These are phyloP conservation scores for Furnarius figulus DNA, from an alignment of 2,113 vertebrate genomes.

Conservation along the genomic window DNA sequence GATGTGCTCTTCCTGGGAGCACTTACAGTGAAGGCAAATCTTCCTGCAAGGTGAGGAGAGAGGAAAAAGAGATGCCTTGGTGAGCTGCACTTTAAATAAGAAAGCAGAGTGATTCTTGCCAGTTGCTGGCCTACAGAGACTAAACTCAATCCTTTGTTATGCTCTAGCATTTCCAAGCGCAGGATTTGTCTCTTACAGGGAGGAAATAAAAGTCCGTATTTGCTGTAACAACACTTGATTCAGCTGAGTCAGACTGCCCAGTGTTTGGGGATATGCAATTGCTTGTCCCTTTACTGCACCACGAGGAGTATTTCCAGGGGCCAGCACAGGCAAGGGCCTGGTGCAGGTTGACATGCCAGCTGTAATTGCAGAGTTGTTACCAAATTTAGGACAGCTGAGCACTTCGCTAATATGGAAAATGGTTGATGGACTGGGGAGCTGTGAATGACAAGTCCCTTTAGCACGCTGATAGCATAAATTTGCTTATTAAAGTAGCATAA, in stretches of 20 bases:
- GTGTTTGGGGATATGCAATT: neutral
- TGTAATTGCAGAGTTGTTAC: neutral
- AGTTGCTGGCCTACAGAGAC: neutral
- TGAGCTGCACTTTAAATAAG: slow-evolving; percentile 13
- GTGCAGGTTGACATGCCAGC: neutral
- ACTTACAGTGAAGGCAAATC: slow-evolving; percentile 99
- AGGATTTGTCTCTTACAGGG: neutral
- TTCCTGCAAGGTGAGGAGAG: slow-evolving; percentile 79
- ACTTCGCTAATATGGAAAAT: neutral
- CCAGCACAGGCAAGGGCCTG: neutral
- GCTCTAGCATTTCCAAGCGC: neutral
- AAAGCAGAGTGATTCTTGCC: neutral
- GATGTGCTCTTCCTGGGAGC: slow-evolving; percentile 94
- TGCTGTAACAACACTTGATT: neutral
- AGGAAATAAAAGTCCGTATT: slow-evolving; percentile 17
- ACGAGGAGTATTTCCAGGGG: neutral
- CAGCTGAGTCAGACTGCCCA: neutral
- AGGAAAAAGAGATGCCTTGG: neutral
- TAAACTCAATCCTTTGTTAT: slow-evolving; percentile 8
- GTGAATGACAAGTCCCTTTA: slow-evolving; percentile 37
- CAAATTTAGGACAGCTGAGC: neutral
- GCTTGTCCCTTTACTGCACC: neutral
- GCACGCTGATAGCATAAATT: slow-evolving; percentile 39
- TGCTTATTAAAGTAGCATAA: slow-evolving; percentile 60
- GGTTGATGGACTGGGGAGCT: slow-evolving; percentile 17